Evolutionary conservation across 1,140 invertebrate species (phyloP).

Genomic region (Nylanderia fulva): DNA sequence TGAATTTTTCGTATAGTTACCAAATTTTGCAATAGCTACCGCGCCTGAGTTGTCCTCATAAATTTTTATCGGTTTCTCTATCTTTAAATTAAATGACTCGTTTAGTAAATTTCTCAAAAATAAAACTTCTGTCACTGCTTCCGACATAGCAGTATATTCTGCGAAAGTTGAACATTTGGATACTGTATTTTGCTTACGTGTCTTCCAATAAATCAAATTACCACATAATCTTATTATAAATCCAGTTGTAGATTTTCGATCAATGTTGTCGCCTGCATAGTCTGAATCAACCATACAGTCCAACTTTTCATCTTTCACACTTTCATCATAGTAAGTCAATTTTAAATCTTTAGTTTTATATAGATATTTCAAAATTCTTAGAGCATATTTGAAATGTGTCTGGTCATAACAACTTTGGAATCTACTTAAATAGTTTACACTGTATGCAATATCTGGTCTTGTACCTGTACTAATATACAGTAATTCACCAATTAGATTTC

Average conservation of each 20-base stretch:
- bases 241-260: conserved; percentile 82
- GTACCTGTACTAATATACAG: conserved; percentile 79
- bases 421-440: conserved; percentile 76
- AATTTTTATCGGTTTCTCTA: conserved; percentile 51
- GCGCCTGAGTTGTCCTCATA: too few species aligned
- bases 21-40: conserved; percentile 25
- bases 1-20: conserved; percentile 38
- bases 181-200: conserved; percentile 68
- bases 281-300: too few species aligned
- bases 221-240: conserved; percentile 76
- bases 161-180: conserved; percentile 70
- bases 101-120: conserved; percentile 54
- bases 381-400: too few species aligned
- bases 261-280: too few species aligned
- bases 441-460: conserved; percentile 74
- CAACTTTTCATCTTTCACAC: background rate
- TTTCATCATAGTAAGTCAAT: conserved; percentile 8
- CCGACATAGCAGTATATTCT: conserved; percentile 73
- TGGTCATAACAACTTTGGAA: conserved; percentile 82
- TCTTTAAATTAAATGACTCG: conserved; percentile 46
- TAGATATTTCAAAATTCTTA: too few species aligned
- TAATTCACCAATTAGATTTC: conserved; percentile 46
- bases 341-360: conserved; percentile 73
- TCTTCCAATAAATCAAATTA: conserved; percentile 72
- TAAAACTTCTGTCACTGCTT: conserved; percentile 62